phyloP scores from a whole-genome alignment of 2,888 invertebrate species.

The Netelia inedita region DNA sequence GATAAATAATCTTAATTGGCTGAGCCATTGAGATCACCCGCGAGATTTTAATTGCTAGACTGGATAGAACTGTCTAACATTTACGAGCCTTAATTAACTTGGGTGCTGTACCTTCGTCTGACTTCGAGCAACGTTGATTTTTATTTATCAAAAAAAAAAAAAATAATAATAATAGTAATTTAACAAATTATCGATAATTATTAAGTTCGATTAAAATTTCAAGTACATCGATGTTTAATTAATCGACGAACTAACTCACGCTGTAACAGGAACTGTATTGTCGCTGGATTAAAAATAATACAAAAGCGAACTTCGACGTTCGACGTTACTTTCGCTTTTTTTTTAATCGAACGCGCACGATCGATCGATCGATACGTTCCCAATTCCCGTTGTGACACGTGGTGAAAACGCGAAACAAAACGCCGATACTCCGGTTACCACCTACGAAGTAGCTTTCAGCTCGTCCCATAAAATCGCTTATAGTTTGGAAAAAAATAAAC shows the following conservation, averaged over 20 bases:
- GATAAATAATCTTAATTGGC: constrained; percentile 81
- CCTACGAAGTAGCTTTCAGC: background rate
- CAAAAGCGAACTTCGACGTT: constrained; percentile 36
- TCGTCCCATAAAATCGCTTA: background rate
- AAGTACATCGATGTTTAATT: no score
- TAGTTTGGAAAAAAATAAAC: background rate
- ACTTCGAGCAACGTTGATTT: no score
- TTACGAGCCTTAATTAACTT: background rate
- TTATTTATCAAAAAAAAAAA: no score
- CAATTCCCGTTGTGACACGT: constrained; percentile 3
- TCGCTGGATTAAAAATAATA: constrained; percentile 2
- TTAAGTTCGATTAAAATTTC: no score
- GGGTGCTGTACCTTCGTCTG: no score
- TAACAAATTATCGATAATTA: no score
- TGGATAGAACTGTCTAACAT: constrained; percentile 72
- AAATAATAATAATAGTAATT: no score
- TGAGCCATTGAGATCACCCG: constrained; percentile 72
- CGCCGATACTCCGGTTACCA: constrained; percentile 14
- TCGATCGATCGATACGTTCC: constrained; percentile 63
- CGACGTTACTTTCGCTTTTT: constrained; percentile 48
- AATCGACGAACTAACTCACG: background rate
- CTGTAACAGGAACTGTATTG: background rate
- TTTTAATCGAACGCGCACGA: constrained; percentile 17
- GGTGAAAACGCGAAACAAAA: constrained; percentile 13
- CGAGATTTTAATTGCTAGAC: constrained; percentile 77